phyloP scores from a whole-genome alignment of 2,888 invertebrate genomes.

The Xylota sylvarum region DNA sequence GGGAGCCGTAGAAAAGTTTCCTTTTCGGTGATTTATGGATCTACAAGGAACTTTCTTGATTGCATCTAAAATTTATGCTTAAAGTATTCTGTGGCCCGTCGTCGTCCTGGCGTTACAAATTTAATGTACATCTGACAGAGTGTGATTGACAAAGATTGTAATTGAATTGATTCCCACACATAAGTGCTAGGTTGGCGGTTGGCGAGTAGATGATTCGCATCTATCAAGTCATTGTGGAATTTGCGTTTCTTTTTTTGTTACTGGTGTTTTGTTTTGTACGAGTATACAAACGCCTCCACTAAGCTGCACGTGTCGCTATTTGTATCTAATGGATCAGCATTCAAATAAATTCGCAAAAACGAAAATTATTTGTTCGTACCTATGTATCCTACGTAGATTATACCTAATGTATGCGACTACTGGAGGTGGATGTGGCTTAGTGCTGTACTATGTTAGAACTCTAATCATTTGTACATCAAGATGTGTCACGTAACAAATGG shows the following conservation, averaged over 20 bases:
- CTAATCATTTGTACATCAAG: conserved; percentile 31
- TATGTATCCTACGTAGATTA: background rate
- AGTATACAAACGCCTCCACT: background rate
- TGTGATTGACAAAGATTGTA: background rate
- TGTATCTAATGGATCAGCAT: conserved; percentile 24
- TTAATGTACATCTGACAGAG: background rate
- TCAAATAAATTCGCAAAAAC: conserved; percentile 9
- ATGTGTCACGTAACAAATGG: conserved; percentile 60
- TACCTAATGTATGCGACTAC: background rate
- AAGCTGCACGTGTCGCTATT: conserved; percentile 11
- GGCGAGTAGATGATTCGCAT: background rate
- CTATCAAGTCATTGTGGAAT: conserved; percentile 4
- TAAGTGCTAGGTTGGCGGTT: no score
- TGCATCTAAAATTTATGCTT: conserved; percentile 49
- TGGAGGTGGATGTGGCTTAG: conserved; percentile 4
- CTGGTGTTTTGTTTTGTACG: background rate
- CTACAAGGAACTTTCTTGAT: conserved; percentile 28
- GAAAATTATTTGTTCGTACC: background rate
- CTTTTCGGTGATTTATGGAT: conserved; percentile 43
- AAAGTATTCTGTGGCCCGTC: background rate
- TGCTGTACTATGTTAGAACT: conserved; percentile 8
- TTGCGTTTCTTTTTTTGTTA: background rate
- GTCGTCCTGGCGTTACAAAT: background rate
- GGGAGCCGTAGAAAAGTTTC: conserved; percentile 10
- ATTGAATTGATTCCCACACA: background rate